Percentiles rank a stretch among this genome's conserved stretches.
These are phyloP conservation scores for Melikaiella ostensackeni DNA, from an alignment of 2,888 invertebrate species.

Conservation along the genomic window DNA sequence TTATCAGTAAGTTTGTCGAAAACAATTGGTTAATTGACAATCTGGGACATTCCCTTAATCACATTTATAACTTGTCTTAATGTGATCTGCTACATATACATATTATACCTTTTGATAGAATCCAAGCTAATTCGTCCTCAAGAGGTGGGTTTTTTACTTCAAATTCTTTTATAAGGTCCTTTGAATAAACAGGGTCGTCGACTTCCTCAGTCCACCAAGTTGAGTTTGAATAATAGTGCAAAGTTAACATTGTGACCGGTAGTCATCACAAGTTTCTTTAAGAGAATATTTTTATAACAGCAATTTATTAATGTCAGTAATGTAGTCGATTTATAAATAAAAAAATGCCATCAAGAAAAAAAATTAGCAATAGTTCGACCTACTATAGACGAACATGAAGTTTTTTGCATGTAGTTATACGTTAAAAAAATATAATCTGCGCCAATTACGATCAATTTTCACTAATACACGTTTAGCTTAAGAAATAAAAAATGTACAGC, in stretches of 20 bases:
- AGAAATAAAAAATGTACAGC: neutral
- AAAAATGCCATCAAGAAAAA: neutral
- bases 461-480: neutral
- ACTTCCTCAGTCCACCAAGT: conserved; percentile 80
- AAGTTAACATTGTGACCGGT: conserved; percentile 82
- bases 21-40: too few relatives aligned
- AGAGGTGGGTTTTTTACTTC: conserved; percentile 87
- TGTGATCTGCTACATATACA: neutral
- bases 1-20: too few relatives aligned
- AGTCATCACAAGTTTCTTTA: neutral
- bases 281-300: neutral
- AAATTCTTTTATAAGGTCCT: conserved; percentile 93
- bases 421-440: too few relatives aligned
- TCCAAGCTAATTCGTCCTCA: conserved; percentile 87
- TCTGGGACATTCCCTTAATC: neutral
- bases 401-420: too few relatives aligned
- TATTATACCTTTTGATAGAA: conserved; percentile 82
- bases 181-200: conserved; percentile 84
- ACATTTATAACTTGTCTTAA: neutral
- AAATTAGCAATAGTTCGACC: neutral
- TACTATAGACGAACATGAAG: too few relatives aligned
- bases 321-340: neutral
- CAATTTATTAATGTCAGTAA: neutral
- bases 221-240: conserved; percentile 90
- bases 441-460: neutral